A percentile compares a stretch with the other conserved stretches of the same genome.
Conservation (phyloP, 1,140 invertebrate genomes). For the Halyomorpha halys region DNA sequence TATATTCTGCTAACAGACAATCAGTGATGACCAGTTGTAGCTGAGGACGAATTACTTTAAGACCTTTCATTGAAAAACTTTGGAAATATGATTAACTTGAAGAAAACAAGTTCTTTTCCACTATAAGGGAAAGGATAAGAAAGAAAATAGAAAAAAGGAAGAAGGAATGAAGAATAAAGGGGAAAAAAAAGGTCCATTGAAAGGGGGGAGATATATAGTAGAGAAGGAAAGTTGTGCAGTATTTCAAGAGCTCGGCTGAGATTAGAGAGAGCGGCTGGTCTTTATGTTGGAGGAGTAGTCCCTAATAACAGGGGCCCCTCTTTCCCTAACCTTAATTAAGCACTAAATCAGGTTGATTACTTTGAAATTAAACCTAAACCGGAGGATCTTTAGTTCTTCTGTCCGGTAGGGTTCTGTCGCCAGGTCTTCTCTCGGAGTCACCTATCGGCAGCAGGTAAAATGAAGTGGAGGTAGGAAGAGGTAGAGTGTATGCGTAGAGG, state of each 20-base stretch:
- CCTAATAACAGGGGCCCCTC: conserved; percentile 6
- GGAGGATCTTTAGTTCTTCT: background rate
- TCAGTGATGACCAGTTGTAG: too few relatives aligned
- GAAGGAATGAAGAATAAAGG: background rate
- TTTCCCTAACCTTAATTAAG: conserved; percentile 14
- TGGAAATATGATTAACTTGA: too few relatives aligned
- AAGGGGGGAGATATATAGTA: background rate
- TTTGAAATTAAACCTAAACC: conserved; percentile 13
- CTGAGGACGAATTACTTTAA: too few relatives aligned
- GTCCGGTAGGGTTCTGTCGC: too few relatives aligned
- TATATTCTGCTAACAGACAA: too few relatives aligned
- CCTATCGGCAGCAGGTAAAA: too few relatives aligned
- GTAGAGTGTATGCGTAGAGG: too few relatives aligned
- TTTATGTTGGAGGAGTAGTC: conserved; percentile 4
- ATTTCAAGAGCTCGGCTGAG: conserved; percentile 1
- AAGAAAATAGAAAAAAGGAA: background rate
- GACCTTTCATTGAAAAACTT: too few relatives aligned
- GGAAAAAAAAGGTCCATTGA: background rate
- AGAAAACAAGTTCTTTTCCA: background rate
- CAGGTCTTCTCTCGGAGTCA: too few relatives aligned
- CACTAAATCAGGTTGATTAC: conserved; percentile 19
- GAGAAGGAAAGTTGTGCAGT: conserved; percentile 13
- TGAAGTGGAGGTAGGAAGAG: too few relatives aligned
- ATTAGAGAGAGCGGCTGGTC: conserved; percentile 13
- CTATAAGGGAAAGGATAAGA: background rate